A percentile compares a stretch with the other conserved stretches of the same genome.
phyloP scores from a whole-genome alignment of 2,888 invertebrate genomes.

The Megastigmus dorsalis region DNA sequence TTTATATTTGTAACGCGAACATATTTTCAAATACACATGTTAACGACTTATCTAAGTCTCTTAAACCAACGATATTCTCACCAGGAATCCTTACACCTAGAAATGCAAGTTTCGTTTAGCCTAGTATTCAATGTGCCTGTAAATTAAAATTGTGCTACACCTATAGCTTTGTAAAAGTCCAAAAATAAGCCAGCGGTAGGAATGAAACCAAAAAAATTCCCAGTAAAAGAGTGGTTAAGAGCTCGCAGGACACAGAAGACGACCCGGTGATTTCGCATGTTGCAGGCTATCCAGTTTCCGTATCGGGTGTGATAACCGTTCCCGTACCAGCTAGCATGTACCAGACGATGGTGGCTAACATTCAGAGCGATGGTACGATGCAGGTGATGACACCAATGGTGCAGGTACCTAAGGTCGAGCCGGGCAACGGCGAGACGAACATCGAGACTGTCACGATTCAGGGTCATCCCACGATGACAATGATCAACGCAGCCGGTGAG shows the following conservation, averaged over 20 bases:
- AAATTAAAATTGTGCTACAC: constrained; percentile 10
- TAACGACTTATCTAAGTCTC: not conserved
- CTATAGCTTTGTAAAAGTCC: constrained; percentile 8
- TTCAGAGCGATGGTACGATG: constrained; percentile 88
- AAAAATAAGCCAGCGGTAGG: not conserved
- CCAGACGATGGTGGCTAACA: constrained; percentile 95
- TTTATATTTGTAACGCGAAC: no score
- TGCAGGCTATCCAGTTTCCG: constrained; percentile 87
- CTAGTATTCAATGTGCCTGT: constrained; percentile 31
- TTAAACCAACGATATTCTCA: constrained; percentile 31
- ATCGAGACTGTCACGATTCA: constrained; percentile 86
- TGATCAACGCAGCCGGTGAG: constrained; percentile 80
- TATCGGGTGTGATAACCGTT: constrained; percentile 95
- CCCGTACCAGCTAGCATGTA: constrained; percentile 97
- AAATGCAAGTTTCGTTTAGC: not conserved
- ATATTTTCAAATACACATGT: not conserved
- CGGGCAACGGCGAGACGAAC: constrained; percentile 81
- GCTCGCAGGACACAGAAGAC: constrained; percentile 30
- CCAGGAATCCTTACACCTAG: constrained; percentile 34
- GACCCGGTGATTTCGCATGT: constrained; percentile 60
- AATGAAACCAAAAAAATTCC: no score
- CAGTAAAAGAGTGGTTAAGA: not conserved
- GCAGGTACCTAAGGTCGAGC: constrained; percentile 88
- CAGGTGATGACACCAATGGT: constrained; percentile 86
- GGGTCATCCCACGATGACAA: constrained; percentile 89